A percentile compares a stretch with the other conserved stretches of the same genome.
Conservation (phyloP, 2,888 invertebrate species). For the Nebria brevicollis region DNA sequence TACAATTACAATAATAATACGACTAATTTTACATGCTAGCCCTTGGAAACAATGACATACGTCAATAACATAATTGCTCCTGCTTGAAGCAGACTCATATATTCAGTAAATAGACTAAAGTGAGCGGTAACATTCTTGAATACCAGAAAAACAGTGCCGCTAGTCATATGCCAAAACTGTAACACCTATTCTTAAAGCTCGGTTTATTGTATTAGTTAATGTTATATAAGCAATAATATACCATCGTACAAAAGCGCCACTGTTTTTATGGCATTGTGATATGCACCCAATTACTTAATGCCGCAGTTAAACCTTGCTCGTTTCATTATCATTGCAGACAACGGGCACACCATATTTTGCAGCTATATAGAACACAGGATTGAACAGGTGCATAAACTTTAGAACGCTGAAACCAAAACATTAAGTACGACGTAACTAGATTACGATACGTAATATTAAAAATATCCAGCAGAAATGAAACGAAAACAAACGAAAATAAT, state of each 20-base stretch:
- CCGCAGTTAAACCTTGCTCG: not conserved
- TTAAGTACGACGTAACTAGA: conserved; percentile 35
- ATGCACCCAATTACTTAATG: not conserved
- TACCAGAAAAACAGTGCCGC: not conserved
- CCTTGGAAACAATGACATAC: conserved; percentile 36
- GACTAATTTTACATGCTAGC: conserved; percentile 43
- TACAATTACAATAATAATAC: conserved; percentile 31
- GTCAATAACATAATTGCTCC: not conserved
- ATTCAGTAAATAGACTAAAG: not conserved
- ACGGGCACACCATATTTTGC: not conserved
- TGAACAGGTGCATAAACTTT: not conserved
- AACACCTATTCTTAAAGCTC: not conserved
- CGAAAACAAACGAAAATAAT: conserved; percentile 5
- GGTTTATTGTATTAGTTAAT: not conserved
- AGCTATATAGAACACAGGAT: not conserved
- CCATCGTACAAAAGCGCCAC: not conserved
- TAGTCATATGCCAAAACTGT: not conserved
- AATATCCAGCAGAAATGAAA: conserved; percentile 7
- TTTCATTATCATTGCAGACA: not conserved
- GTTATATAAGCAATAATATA: not conserved
- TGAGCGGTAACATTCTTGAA: not conserved
- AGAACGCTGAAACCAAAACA: conserved; percentile 15
- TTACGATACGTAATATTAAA: conserved; percentile 12
- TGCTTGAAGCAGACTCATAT: not conserved
- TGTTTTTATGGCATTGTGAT: not conserved